Percentiles rank a stretch among this genome's conserved stretches.
These are phyloP conservation scores for Laothoe populi DNA, from an alignment of 2,888 invertebrate genomes.

Conservation along the genomic window DNA sequence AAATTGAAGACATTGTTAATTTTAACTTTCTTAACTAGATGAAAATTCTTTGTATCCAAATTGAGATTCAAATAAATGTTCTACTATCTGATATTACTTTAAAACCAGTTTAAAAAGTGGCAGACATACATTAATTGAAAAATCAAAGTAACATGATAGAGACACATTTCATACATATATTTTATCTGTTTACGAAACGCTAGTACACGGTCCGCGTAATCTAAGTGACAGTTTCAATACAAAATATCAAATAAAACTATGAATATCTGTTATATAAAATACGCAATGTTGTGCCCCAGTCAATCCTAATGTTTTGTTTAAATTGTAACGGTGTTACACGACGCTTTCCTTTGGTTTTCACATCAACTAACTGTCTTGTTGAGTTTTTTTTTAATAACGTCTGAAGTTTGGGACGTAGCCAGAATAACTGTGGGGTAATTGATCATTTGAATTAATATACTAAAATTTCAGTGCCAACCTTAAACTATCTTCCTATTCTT, in stretches of 20 bases:
- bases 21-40: neutral
- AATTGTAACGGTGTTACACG: constrained; percentile 69
- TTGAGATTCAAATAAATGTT: neutral
- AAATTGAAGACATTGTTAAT: neutral
- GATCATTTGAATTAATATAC: neutral
- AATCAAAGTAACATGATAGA: too few relatives aligned
- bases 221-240: constrained; percentile 9
- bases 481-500: neutral
- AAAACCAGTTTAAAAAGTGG: neutral
- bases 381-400: constrained; percentile 47
- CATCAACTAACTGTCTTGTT: constrained; percentile 49
- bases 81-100: neutral
- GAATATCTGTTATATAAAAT: constrained; percentile 65
- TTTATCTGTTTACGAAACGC: neutral
- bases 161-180: too few relatives aligned
- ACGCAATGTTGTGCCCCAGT: constrained; percentile 94
- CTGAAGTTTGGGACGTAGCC: constrained; percentile 33
- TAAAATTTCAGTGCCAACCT: neutral
- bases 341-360: constrained; percentile 70
- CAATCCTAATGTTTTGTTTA: constrained; percentile 84
- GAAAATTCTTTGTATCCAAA: neutral
- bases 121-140: too few relatives aligned
- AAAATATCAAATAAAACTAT: constrained; percentile 15
- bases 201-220: neutral
- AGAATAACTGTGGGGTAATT: constrained; percentile 27